A percentile compares a stretch with the other conserved stretches of the same genome.
Conservation (phyloP, 2,888 invertebrate genomes). For the Lepidochrysops patricia region DNA sequence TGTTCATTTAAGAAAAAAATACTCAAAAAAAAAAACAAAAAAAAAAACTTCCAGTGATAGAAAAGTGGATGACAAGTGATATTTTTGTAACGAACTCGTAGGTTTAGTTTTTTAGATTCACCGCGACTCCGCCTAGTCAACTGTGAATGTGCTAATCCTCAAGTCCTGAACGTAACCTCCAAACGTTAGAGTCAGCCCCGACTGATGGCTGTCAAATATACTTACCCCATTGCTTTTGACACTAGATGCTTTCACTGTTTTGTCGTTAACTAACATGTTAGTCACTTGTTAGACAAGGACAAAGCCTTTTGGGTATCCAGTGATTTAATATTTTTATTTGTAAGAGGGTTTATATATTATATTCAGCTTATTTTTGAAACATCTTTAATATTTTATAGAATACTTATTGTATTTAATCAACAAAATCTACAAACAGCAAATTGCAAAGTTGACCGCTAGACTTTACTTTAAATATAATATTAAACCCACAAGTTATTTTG, state of each 20-base stretch:
- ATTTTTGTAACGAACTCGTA: constrained; percentile 42
- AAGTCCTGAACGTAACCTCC: neutral
- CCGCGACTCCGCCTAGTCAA: constrained; percentile 67
- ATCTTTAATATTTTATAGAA: too few relatives aligned
- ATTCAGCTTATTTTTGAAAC: too few relatives aligned
- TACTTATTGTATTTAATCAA: too few relatives aligned
- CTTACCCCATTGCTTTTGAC: too few relatives aligned
- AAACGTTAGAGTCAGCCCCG: neutral
- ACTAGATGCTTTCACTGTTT: too few relatives aligned
- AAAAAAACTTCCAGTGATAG: constrained; percentile 57
- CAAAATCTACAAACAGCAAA: neutral
- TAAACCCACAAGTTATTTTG: too few relatives aligned
- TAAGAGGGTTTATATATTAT: neutral
- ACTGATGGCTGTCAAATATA: neutral
- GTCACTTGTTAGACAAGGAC: too few relatives aligned
- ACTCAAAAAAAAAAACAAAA: constrained; percentile 45
- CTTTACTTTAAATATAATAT: too few relatives aligned
- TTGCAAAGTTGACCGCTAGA: neutral
- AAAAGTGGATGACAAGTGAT: constrained; percentile 59
- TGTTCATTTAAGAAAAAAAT: constrained; percentile 57
- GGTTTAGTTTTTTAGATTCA: constrained; percentile 31
- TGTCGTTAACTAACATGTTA: too few relatives aligned
- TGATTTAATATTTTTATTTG: too few relatives aligned
- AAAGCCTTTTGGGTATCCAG: too few relatives aligned
- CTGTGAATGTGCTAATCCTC: constrained; percentile 22